Conservation (phyloP, 2,888 invertebrate genomes). For the Archaeoteleia sp. region DNA sequence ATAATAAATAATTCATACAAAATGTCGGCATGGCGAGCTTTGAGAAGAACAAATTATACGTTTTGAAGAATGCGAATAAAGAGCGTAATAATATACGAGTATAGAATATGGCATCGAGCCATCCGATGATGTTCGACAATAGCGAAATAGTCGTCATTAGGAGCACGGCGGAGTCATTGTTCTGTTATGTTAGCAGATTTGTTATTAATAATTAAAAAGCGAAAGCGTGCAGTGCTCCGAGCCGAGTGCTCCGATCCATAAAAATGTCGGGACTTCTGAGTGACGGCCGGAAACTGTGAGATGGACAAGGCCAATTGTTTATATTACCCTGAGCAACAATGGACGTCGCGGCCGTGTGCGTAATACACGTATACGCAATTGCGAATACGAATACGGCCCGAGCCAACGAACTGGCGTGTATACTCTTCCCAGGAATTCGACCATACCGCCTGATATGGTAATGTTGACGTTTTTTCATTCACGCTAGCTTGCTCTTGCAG, state of each 20-base stretch:
- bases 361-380: conserved; percentile 53
- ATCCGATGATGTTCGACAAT: conserved; percentile 40
- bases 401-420: conserved; percentile 56
- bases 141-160: conserved; percentile 42
- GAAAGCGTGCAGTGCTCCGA: conserved; percentile 52
- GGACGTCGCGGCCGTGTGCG: conserved; percentile 63
- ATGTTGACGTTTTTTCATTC: conserved; percentile 63
- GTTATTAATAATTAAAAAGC: conserved; percentile 56
- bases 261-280: conserved; percentile 72
- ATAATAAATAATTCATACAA: too few species aligned
- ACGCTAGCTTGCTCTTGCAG: conserved; percentile 59
- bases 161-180: conserved; percentile 39
- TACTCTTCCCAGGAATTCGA: conserved; percentile 70
- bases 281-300: conserved; percentile 73
- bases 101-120: conserved; percentile 17
- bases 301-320: conserved; percentile 75
- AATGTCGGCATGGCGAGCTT: too few species aligned
- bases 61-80: conserved; percentile 21
- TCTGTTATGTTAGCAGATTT: conserved; percentile 50
- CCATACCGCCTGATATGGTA: conserved; percentile 68
- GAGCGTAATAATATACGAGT: conserved; percentile 25
- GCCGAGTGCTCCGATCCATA: conserved; percentile 70
- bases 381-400: conserved; percentile 40
- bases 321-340: conserved; percentile 72
- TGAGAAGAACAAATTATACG: conserved; percentile 8